Evolutionary conservation across 1,140 invertebrate genomes (phyloP).

Genomic region (Polypedilum vanderplanki): DNA sequence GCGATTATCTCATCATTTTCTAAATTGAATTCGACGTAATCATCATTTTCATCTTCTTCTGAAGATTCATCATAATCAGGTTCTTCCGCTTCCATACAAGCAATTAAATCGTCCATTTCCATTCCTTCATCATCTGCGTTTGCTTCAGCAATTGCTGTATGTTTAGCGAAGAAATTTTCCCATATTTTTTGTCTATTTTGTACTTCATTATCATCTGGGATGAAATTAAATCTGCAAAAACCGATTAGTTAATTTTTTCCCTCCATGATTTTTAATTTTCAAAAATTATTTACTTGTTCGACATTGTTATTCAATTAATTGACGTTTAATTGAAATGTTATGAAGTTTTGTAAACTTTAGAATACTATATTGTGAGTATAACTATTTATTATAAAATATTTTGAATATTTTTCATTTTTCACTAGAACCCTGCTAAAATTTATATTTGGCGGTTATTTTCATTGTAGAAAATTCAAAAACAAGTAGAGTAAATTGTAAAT

Average conservation of each 20-base stretch:
- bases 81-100: neutral
- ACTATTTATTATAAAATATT: too few relatives aligned
- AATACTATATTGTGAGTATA: neutral
- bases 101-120: neutral
- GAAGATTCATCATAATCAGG: neutral
- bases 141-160: neutral
- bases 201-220: neutral
- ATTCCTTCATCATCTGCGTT: neutral
- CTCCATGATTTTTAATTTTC: neutral
- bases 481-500: neutral
- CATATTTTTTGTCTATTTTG: neutral
- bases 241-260: neutral
- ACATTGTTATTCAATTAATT: neutral
- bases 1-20: neutral
- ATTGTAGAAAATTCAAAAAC: neutral
- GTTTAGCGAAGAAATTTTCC: neutral
- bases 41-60: neutral
- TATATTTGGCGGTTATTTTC: neutral
- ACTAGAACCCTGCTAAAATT: too few relatives aligned
- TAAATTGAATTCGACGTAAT: neutral
- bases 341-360: neutral
- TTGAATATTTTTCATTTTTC: too few relatives aligned
- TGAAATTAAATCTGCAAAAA: neutral
- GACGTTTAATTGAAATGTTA: neutral
- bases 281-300: neutral